Conservation (phyloP, 2,113 vertebrate genomes). For the rat (Rattus norvegicus) region GRCr8 NC_086031.1:22749501-22750000, state of each 20-base stretch:
- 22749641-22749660: neutral
- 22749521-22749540: neutral
- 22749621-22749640: neutral
- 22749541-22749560: neutral
- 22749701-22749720: neutral
- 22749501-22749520: neutral
- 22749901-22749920: neutral
- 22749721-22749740: neutral
- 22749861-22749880: neutral
- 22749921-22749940: neutral
- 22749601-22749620: neutral
- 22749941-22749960: neutral
- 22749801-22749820: neutral
- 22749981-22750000: neutral
- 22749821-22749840: too few relatives aligned
- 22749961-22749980: neutral
- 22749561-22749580: slow-evolving; percentile 1
- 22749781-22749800: neutral
- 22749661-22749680: neutral
- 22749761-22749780: neutral
- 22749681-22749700: neutral
- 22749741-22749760: neutral
- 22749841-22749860: too few relatives aligned
- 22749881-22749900: neutral
- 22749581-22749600: neutral